A percentile compares a stretch with the other conserved stretches of the same genome.
Evolutionary conservation across 2,797 vertebrate genomes (phyloP).

Genomic region (Spinibarbus caldwelli): DNA sequence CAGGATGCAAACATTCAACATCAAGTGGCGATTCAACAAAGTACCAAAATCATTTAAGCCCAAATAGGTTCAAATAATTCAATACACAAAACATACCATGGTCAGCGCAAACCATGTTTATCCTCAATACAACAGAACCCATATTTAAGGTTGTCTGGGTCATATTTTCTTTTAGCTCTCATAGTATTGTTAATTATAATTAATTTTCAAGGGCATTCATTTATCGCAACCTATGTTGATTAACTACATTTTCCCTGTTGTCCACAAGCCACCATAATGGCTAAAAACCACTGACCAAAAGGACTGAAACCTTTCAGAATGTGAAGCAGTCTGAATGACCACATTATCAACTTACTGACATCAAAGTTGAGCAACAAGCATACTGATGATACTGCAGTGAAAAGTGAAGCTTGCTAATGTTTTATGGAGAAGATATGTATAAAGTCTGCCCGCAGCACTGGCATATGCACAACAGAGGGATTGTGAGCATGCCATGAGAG

Average conservation of each 20-base stretch:
- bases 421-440: conserved; percentile 33
- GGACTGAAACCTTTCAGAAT: background rate
- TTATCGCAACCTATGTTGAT: background rate
- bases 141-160: background rate
- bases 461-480: conserved; percentile 29
- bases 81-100: background rate
- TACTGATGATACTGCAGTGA: background rate
- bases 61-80: background rate
- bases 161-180: background rate
- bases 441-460: conserved; percentile 26
- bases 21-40: background rate
- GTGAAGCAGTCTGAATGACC: background rate
- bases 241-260: background rate
- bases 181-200: background rate
- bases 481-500: conserved; percentile 27
- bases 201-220: background rate
- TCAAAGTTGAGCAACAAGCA: background rate
- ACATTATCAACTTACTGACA: background rate
- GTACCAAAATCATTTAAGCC: background rate
- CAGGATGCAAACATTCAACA: background rate
- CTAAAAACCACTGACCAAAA: background rate
- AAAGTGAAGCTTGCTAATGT: conserved; percentile 6
- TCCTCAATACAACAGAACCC: background rate
- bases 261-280: background rate
- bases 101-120: conserved; percentile 3